phyloP scores from a whole-genome alignment of 2,797 vertebrate genomes.

The Thunnus albacares region DNA sequence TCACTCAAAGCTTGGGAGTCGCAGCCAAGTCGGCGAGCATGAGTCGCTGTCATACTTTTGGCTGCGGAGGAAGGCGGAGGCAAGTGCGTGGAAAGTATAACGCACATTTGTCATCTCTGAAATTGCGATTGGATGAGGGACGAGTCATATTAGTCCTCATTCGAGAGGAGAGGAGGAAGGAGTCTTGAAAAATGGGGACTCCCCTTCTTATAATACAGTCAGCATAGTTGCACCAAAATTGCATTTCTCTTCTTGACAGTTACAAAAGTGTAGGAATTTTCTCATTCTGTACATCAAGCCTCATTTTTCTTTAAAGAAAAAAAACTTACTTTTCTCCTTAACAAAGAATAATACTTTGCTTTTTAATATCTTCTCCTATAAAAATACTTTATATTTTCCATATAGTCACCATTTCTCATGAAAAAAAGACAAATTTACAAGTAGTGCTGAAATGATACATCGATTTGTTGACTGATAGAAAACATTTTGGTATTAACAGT shows the following conservation, averaged over 20 bases:
- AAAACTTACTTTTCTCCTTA: background rate
- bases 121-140: constrained; percentile 60
- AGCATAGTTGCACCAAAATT: constrained; percentile 14
- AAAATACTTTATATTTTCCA: background rate
- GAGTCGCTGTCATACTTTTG: constrained; percentile 29
- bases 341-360: background rate
- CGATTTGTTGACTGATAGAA: no score
- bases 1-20: constrained; percentile 63
- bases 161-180: constrained; percentile 52
- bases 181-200: constrained; percentile 39
- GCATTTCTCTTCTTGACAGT: constrained; percentile 54
- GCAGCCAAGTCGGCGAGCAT: constrained; percentile 19
- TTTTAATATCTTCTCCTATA: background rate
- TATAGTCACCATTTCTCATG: background rate
- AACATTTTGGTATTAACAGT: no score
- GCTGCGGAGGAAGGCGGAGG: constrained; percentile 21
- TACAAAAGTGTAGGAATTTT: constrained; percentile 7
- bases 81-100: constrained; percentile 44
- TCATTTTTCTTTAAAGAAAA: background rate
- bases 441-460: no score
- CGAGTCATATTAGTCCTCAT: constrained; percentile 67
- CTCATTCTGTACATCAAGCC: constrained; percentile 3
- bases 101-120: constrained; percentile 70
- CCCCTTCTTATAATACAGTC: constrained; percentile 31
- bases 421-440: background rate